These are phyloP conservation scores for Poicephalus meyeri DNA, from an alignment of 2,113 vertebrate genomes.

Conservation along the genomic window DNA sequence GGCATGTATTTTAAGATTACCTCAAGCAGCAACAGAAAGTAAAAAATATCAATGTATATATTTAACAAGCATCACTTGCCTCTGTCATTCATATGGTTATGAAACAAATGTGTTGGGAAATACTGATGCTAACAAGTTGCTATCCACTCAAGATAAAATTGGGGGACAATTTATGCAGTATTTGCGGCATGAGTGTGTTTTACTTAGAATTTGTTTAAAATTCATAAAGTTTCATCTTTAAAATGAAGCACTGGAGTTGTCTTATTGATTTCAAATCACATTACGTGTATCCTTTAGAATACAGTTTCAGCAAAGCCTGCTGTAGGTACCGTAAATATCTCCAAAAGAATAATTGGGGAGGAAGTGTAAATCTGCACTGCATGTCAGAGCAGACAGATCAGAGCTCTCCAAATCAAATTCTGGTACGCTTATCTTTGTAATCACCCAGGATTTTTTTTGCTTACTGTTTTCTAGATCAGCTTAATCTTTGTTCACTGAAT, in stretches of 20 bases:
- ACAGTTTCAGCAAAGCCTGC: slow-evolving; percentile 23
- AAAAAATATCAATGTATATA: slow-evolving; percentile 40
- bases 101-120: slow-evolving; percentile 3
- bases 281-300: not conserved
- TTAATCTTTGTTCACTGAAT: slow-evolving; percentile 11
- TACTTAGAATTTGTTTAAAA: slow-evolving; percentile 23
- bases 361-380: slow-evolving; percentile 6
- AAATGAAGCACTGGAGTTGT: not conserved
- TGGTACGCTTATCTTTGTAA: slow-evolving; percentile 4
- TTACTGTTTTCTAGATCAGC: slow-evolving; percentile 18
- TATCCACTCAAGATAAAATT: slow-evolving; percentile 11
- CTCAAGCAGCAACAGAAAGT: slow-evolving; percentile 43
- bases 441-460: not conserved
- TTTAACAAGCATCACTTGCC: slow-evolving; percentile 39
- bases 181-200: not conserved
- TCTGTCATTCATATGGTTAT: slow-evolving; percentile 30
- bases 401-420: slow-evolving; percentile 35
- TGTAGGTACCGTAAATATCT: slow-evolving; percentile 42
- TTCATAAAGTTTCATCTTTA: not conserved
- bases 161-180: not conserved
- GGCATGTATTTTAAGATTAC: slow-evolving; percentile 26
- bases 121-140: not conserved
- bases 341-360: not conserved
- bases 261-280: slow-evolving; percentile 32
- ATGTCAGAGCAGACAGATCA: not conserved